Evolutionary conservation across 2,888 invertebrate genomes (phyloP).

Genomic region (Drosophila cracens): DNA sequence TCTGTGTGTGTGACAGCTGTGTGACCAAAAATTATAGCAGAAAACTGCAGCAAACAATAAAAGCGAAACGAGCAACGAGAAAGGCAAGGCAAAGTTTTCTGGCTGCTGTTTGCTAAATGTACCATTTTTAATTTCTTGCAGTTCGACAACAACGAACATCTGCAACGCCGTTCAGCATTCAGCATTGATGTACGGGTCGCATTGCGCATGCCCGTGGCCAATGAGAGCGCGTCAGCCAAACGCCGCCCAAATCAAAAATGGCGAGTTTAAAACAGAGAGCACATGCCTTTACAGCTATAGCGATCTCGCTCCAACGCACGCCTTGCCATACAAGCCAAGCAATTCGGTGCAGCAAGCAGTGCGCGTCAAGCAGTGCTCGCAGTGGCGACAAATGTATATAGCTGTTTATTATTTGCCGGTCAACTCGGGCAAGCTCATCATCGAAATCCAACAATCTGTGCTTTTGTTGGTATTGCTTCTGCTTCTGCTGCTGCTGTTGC

Average conservation of each 20-base stretch:
- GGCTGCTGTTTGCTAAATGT: slow-evolving; percentile 64
- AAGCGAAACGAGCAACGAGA: slow-evolving; percentile 62
- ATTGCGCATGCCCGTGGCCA: slow-evolving; percentile 81
- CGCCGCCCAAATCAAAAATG: slow-evolving; percentile 85
- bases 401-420: slow-evolving; percentile 50
- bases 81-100: slow-evolving; percentile 68
- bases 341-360: slow-evolving; percentile 38
- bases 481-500: slow-evolving; percentile 13
- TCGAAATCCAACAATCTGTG: slow-evolving; percentile 30
- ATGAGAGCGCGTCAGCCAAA: slow-evolving; percentile 74
- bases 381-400: slow-evolving; percentile 26
- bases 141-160: slow-evolving; percentile 75
- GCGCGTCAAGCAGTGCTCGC: slow-evolving; percentile 60
- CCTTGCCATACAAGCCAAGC: slow-evolving; percentile 12
- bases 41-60: slow-evolving; percentile 72
- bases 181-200: slow-evolving; percentile 26
- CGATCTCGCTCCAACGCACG: slow-evolving; percentile 45
- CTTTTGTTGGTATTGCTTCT: slow-evolving; percentile 9
- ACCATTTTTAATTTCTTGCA: slow-evolving; percentile 78
- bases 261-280: slow-evolving; percentile 77
- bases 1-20: slow-evolving; percentile 77
- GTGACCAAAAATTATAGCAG: slow-evolving; percentile 79
- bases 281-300: slow-evolving; percentile 25
- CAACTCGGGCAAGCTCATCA: slow-evolving; percentile 56
- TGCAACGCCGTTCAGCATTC: slow-evolving; percentile 53